phyloP scores from a whole-genome alignment of 2,797 vertebrate species.

The Melanotaenia nigrans region DNA sequence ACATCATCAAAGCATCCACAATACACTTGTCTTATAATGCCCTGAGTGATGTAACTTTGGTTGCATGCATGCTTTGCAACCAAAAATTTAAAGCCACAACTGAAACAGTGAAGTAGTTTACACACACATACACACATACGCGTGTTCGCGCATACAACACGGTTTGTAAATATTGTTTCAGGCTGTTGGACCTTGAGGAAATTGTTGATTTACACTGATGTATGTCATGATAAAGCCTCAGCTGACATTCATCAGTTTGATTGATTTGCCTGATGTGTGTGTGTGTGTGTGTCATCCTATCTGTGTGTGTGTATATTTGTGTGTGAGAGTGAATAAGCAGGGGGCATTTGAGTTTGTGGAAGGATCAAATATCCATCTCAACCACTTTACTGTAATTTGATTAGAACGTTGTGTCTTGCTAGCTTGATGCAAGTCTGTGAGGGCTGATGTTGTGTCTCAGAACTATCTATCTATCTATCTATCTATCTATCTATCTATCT shows the following conservation, averaged over 20 bases:
- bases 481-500: no score
- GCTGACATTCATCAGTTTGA: background rate
- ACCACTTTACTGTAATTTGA: constrained; percentile 67
- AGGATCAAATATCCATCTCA: constrained; percentile 61
- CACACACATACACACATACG: no score
- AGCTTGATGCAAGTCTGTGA: background rate
- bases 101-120: background rate
- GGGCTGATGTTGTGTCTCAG: constrained; percentile 24
- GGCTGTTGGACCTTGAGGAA: background rate
- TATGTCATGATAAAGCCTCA: constrained; percentile 17
- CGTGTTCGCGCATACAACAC: background rate
- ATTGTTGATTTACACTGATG: background rate
- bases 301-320: background rate
- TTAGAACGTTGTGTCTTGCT: constrained; percentile 52
- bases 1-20: background rate
- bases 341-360: constrained; percentile 52
- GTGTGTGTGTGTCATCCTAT: constrained; percentile 32
- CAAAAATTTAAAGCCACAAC: constrained; percentile 24
- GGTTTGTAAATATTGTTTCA: background rate
- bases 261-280: constrained; percentile 10
- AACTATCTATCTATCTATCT: background rate
- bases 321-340: background rate
- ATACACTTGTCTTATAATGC: background rate
- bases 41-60: background rate
- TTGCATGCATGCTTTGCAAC: constrained; percentile 1